phyloP scores from a whole-genome alignment of 1,140 invertebrate genomes.

The Hyphantria cunea region DNA sequence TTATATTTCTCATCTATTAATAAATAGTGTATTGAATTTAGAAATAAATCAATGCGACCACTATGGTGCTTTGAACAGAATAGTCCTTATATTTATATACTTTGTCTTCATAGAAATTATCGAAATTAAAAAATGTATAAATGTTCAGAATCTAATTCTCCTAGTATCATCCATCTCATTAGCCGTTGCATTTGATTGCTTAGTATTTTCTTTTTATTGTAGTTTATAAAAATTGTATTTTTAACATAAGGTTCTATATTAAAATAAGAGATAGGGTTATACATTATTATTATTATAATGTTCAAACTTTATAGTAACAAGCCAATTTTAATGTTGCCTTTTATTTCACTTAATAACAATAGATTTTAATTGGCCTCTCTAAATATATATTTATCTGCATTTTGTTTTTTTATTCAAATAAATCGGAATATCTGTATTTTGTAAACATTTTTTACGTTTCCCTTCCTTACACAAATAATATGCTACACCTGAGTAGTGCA shows the following conservation, averaged over 20 bases:
- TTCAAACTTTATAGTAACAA: slow-evolving; percentile 45
- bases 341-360: slow-evolving; percentile 49
- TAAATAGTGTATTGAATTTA: slow-evolving; percentile 38
- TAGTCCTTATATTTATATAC: slow-evolving; percentile 51
- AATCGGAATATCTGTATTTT: neutral
- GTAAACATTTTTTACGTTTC: neutral
- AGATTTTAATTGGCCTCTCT: slow-evolving; percentile 73
- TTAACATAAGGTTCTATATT: slow-evolving; percentile 32
- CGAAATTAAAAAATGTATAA: slow-evolving; percentile 33
- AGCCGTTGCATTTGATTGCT: slow-evolving; percentile 63
- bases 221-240: slow-evolving; percentile 53
- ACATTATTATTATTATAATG: slow-evolving; percentile 41
- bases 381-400: slow-evolving; percentile 70
- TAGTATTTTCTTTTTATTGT: slow-evolving; percentile 64
- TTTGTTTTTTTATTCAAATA: slow-evolving; percentile 10
- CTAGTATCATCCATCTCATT: slow-evolving; percentile 57
- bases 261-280: slow-evolving; percentile 54
- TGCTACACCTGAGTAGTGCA: no score
- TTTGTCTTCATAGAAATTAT: slow-evolving; percentile 38
- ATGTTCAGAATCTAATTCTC: slow-evolving; percentile 39
- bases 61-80: slow-evolving; percentile 62
- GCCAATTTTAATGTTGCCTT: slow-evolving; percentile 56
- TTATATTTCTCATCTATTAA: slow-evolving; percentile 26
- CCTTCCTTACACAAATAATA: no score
- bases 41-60: slow-evolving; percentile 58